Evolutionary conservation across 2,113 vertebrate species (phyloP), one percentile per base, ranked within the genome.

Genomic region (Electrona antarctica): DNA sequence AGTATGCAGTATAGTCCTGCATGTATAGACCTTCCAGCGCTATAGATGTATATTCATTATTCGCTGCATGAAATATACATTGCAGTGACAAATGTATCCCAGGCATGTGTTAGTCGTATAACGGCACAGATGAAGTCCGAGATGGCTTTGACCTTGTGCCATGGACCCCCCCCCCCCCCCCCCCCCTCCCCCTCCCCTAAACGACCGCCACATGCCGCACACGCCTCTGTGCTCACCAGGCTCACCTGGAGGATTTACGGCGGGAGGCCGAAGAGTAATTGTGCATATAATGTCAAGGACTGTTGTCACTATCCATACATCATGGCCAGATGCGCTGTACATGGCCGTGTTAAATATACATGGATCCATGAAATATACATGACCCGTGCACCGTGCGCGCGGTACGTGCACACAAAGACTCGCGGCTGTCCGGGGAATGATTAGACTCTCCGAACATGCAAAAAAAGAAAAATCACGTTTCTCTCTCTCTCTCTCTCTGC

Each of bases 301-400:
- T 87, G 86, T 88, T 89, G 89, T 88, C 81, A 89, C 81, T 59
- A 79, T 82, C 76, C 78, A 90, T 88, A 77, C 68, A 91, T 90
- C 88, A 89, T 85, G 64, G 56, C 77, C 70, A 84, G 82, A 86
- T 86, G 82, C 85, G 85, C 75, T 84, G 76, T 82, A 85, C 66
- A 77, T 76, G 67, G 71, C 76, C 61, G 29, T 75, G 81, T 89
- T 89, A 84, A 89, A 87, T 84, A 88, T 91, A 88, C 86, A 91
- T 88, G 83, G 60, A 47, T 60, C 74, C 62, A 88, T 88, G 86
- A 91, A 90, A 90, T 85, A 87, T 83, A 87, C 81, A 90, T 87
- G 84, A 65, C 74, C 57, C 21, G 21, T 21, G 21, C 21, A 21
- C 21, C 21, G 21, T 21, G 21, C 21, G 21, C 21, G 21, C 21